phyloP scores from a whole-genome alignment of 2,113 vertebrate genomes.

The Prunella himalayana region DNA sequence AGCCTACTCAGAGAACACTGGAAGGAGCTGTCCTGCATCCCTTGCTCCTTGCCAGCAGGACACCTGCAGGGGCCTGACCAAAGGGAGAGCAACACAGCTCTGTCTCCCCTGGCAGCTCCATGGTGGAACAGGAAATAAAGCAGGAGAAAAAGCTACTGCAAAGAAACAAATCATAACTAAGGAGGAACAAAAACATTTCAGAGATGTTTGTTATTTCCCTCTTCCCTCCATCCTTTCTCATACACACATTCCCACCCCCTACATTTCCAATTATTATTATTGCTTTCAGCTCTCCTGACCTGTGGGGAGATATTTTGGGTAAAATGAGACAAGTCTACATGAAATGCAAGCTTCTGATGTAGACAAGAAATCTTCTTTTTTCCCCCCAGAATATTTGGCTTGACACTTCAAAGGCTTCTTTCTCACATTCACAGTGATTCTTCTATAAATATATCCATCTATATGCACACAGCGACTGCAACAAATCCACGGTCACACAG shows the following conservation, averaged over 20 bases:
- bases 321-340: constrained; percentile 35
- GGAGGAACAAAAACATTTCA: not conserved
- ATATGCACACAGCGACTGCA: constrained; percentile 51
- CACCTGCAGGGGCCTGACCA: not conserved
- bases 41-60: not conserved
- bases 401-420: constrained; percentile 67
- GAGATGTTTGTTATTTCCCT: not conserved
- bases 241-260: not conserved
- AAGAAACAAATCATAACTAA: not conserved
- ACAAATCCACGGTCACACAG: constrained; percentile 51
- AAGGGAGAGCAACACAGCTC: not conserved
- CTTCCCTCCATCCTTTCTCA: not conserved
- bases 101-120: not conserved
- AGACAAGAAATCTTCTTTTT: constrained; percentile 47
- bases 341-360: constrained; percentile 56
- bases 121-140: not conserved
- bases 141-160: not conserved
- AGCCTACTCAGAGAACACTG: not conserved
- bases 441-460: constrained; percentile 70
- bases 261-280: not conserved
- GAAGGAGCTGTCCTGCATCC: not conserved
- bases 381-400: constrained; percentile 66
- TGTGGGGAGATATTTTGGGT: constrained; percentile 39
- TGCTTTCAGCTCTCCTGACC: constrained; percentile 29
- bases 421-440: constrained; percentile 66